phyloP scores from a whole-genome alignment of 2,888 invertebrate genomes.

The Xestia c-nigrum region DNA sequence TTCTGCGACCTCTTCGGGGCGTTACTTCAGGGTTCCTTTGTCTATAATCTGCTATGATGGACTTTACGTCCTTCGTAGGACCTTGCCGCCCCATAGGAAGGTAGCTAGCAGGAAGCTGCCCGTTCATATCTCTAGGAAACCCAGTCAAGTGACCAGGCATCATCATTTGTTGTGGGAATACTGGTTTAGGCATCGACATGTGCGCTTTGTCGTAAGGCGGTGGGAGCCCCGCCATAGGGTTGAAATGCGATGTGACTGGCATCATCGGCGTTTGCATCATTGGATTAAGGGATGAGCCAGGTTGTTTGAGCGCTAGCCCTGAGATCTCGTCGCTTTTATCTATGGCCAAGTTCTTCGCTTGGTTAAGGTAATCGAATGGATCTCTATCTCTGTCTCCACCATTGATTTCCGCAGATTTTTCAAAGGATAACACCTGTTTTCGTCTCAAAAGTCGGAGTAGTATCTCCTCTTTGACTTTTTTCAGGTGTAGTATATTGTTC shows the following conservation, averaged over 20 bases:
- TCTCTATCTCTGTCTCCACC: conserved; percentile 80
- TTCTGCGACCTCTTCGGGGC: conserved; percentile 92
- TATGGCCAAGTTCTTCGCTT: conserved; percentile 85
- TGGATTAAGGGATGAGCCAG: conserved; percentile 77
- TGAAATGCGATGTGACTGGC: conserved; percentile 84
- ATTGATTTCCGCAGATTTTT: conserved; percentile 84
- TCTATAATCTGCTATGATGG: conserved; percentile 95
- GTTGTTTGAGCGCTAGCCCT: conserved; percentile 84
- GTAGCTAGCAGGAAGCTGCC: conserved; percentile 89
- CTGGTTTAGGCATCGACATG: conserved; percentile 85
- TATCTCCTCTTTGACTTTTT: conserved; percentile 96
- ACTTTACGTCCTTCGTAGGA: conserved; percentile 95
- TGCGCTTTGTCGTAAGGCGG: conserved; percentile 88
- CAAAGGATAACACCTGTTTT: conserved; percentile 91
- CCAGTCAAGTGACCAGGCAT: conserved; percentile 84
- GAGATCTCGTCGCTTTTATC: conserved; percentile 89
- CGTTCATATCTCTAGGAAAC: conserved; percentile 89
- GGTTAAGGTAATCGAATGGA: conserved; percentile 86
- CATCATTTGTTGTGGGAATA: conserved; percentile 84
- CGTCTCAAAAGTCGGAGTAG: conserved; percentile 93
- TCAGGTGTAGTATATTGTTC: conserved; percentile 95
- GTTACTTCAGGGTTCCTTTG: conserved; percentile 94
- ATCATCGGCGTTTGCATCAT: conserved; percentile 82
- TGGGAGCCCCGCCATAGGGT: conserved; percentile 84
- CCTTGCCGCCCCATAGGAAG: conserved; percentile 92